Base-by-base conservation (phyloP, 2,113 vertebrate species). In the Macaca mulatta region DNA sequence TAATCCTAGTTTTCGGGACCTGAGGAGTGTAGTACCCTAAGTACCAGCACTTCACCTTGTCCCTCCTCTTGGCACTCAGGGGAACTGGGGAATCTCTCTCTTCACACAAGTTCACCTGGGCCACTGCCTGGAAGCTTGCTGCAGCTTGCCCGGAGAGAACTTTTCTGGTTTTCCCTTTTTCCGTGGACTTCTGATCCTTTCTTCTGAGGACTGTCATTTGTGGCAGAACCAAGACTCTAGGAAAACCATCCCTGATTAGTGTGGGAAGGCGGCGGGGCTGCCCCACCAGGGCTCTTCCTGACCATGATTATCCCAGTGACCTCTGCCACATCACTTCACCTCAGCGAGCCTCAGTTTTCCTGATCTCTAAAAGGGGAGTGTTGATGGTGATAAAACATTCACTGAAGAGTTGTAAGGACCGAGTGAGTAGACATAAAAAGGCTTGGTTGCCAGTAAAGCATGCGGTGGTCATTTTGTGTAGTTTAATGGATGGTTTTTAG, bases 291-390 rank as follows among this genome's bases (percentile, higher is more conserved):
- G 52, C 67, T 52, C 8, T 57, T 45, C 27, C 59, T 8, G 43
- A 52, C 52, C 18, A 17, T 2, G 1, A 48, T 82, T 38, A 8
- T 40, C 40, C 85, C 45, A 13, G 57, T 6, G 55, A 77, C n/a
- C 45, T 48, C 0, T 12, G 59, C 32, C 35, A 3, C 6, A 6
- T 59, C n/a, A 14, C 38, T 45, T 59, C 8, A 12, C 67, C 78
- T 84, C 40, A 32, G 22, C 0, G 0, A 52, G 77, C 50, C 67
- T 96, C 70, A 55, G 27, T 81, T 83, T 80, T 78, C 45, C 52
- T 59, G 22, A 11, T 72, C 18, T 52, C 25, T 90, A 48, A 92
- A 96, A 84, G 67, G 67, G 40, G 92, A 14, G n/a, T n/a, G 23
- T 81, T 78, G 74, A 82, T 70, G 82, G 48, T 9, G 43, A 18